Percentiles rank a stretch among this genome's conserved stretches.
Evolutionary conservation across 1,140 invertebrate genomes (phyloP).

Genomic region (Tigriopus japonicus): DNA sequence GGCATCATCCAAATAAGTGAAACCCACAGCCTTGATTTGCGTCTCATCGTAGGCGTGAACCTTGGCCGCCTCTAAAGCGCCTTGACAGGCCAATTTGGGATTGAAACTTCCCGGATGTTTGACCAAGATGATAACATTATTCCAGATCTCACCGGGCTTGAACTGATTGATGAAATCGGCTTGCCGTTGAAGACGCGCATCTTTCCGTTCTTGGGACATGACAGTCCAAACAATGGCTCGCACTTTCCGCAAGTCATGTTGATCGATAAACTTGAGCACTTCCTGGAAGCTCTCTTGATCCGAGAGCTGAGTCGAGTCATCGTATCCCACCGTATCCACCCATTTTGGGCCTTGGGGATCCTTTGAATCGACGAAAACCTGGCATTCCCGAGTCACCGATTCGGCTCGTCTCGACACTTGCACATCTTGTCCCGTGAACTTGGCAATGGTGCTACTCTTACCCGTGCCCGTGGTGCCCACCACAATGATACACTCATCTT

Average conservation of each 20-base stretch:
- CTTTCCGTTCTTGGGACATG: neutral
- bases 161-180: constrained; percentile 4
- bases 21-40: neutral
- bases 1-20: neutral
- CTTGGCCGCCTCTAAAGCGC: neutral
- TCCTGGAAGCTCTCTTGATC: constrained; percentile 10
- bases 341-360: neutral
- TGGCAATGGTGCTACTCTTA: constrained; percentile 7
- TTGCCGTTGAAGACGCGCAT: neutral
- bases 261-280: constrained; percentile 9
- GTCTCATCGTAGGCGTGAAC: neutral
- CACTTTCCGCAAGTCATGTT: constrained; percentile 3
- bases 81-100: neutral
- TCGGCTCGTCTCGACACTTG: neutral
- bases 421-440: neutral
- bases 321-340: constrained; percentile 10
- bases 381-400: neutral
- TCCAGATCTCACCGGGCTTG: constrained; percentile 6
- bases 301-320: neutral
- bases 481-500: neutral
- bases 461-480: constrained; percentile 5
- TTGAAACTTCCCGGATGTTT: constrained; percentile 1
- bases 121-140: constrained; percentile 5
- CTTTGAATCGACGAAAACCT: neutral
- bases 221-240: constrained; percentile 7